Evolutionary conservation across 2,113 vertebrate species (phyloP).

Genomic region (Struthidea cinerea): DNA sequence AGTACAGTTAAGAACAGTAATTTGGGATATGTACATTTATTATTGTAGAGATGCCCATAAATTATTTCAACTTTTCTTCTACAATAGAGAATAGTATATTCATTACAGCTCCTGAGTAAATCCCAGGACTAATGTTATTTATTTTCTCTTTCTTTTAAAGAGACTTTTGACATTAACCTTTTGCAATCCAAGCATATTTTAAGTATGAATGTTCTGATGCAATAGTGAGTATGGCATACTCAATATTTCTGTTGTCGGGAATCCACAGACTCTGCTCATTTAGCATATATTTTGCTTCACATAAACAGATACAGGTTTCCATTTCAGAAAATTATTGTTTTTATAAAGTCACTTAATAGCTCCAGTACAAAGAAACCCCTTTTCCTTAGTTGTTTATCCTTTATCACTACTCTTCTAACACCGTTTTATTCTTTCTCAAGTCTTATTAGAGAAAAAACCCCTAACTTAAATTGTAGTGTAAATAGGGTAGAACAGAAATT

Average conservation of each 20-base stretch:
- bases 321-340: neutral
- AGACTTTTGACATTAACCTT: neutral
- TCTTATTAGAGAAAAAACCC: neutral
- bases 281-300: neutral
- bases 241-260: neutral
- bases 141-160: neutral
- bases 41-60: neutral
- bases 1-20: neutral
- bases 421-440: neutral
- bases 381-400: neutral
- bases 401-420: neutral
- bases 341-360: neutral
- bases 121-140: neutral
- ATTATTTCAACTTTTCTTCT: neutral
- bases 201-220: neutral
- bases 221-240: neutral
- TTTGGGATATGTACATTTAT: neutral
- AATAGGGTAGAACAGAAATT: neutral
- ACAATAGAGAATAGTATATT: neutral
- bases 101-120: neutral
- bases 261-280: neutral
- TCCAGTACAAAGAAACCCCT: neutral
- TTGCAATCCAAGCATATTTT: neutral
- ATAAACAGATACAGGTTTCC: neutral
- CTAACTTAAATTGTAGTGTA: neutral